Conservation (phyloP, 2,113 vertebrate genomes). For the Stigmatopora nigra region DNA sequence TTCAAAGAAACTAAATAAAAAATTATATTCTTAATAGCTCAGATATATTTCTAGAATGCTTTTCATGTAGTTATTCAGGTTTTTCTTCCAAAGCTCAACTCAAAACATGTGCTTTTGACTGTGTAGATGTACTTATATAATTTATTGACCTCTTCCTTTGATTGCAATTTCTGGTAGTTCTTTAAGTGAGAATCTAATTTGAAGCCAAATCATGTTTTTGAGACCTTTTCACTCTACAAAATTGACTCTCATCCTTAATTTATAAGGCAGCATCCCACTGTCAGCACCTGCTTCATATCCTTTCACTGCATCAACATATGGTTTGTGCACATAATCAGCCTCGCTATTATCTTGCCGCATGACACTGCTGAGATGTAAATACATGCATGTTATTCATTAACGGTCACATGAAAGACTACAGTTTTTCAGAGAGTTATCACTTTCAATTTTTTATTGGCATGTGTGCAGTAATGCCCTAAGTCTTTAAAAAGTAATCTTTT, state of each 20-base stretch:
- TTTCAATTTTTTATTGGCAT: too few relatives aligned
- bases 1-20: too few relatives aligned
- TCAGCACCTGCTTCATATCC: constrained; percentile 37
- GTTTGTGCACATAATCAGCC: constrained; percentile 37
- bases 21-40: too few relatives aligned
- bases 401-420: constrained; percentile 25
- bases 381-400: constrained; percentile 42
- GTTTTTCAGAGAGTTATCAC: constrained; percentile 14
- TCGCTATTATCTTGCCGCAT: constrained; percentile 36
- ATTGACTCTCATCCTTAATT: constrained; percentile 42
- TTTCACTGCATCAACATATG: constrained; percentile 40
- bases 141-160: not conserved
- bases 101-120: too few relatives aligned
- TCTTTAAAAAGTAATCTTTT: too few relatives aligned
- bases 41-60: too few relatives aligned
- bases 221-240: constrained; percentile 36
- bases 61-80: too few relatives aligned
- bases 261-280: constrained; percentile 33
- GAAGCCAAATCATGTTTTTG: constrained; percentile 59
- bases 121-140: not conserved
- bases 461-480: too few relatives aligned
- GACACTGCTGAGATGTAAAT: constrained; percentile 30
- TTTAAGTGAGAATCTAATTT: constrained; percentile 40
- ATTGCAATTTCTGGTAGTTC: constrained; percentile 8
- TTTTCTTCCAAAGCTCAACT: too few relatives aligned